These are phyloP conservation scores for Theonella swinhoei DNA, from an alignment of 37 sponge, comb jelly and placozoan species.

Conservation along the genomic window DNA sequence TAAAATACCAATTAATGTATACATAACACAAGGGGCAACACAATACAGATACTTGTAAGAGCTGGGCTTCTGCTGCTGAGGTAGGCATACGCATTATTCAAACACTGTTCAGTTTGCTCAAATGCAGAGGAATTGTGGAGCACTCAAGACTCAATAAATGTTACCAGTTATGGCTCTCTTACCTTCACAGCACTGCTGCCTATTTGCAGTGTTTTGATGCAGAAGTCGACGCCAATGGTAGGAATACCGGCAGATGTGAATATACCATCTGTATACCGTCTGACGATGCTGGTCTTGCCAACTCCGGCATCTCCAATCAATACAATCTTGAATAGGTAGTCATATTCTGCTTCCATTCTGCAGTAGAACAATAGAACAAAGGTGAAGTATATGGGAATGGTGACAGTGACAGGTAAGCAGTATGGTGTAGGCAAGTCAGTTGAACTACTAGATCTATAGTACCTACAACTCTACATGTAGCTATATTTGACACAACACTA, in stretches of 20 bases:
- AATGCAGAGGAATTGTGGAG: not conserved
- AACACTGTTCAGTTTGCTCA: not conserved
- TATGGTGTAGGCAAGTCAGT: too few relatives aligned
- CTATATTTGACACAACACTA: too few relatives aligned
- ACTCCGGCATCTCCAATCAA: constrained; percentile 85
- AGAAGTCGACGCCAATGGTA: constrained; percentile 92
- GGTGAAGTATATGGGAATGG: too few relatives aligned
- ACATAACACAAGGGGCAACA: not conserved
- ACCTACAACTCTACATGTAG: too few relatives aligned
- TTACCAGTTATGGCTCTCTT: not conserved
- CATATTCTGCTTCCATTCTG: constrained; percentile 75
- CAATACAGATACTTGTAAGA: not conserved
- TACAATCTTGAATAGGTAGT: constrained; percentile 78
- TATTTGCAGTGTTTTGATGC: constrained; percentile 86
- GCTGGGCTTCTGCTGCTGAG: too few relatives aligned
- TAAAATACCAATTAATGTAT: too few relatives aligned
- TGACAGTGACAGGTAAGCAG: too few relatives aligned
- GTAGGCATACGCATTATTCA: too few relatives aligned
- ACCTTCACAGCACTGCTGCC: constrained; percentile 85
- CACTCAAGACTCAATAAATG: too few relatives aligned
- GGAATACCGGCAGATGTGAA: constrained; percentile 79
- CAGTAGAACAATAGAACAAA: not conserved
- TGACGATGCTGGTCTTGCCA: constrained; percentile 74
- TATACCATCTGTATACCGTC: constrained; percentile 76
- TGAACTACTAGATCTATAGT: too few relatives aligned